Percentiles rank a stretch among this genome's conserved stretches.
Evolutionary conservation across 1,140 invertebrate genomes (phyloP).

Genomic region (Dendrolimus punctatus): DNA sequence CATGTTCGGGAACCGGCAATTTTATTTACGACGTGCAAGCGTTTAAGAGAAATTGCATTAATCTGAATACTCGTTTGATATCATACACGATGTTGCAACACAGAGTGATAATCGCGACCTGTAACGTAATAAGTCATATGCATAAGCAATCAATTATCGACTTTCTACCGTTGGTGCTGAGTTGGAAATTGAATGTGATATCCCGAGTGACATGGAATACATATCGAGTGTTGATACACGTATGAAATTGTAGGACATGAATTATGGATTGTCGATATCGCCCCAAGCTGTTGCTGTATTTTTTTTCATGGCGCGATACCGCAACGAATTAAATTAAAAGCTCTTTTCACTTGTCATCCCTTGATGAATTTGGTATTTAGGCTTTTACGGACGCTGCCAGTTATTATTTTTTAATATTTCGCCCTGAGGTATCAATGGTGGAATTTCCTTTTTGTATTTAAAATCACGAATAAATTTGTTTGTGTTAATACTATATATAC

Average conservation of each 20-base stretch:
- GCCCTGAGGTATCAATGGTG: background rate
- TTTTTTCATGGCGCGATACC: constrained; percentile 64
- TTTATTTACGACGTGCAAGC: constrained; percentile 71
- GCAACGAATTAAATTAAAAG: constrained; percentile 72
- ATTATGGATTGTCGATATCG: constrained; percentile 72
- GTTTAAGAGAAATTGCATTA: constrained; percentile 72
- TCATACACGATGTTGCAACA: constrained; percentile 66
- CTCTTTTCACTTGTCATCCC: constrained; percentile 68
- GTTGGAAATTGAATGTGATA: constrained; percentile 32
- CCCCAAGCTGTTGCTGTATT: constrained; percentile 69
- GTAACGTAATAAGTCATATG: constrained; percentile 25
- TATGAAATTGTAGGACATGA: constrained; percentile 71
- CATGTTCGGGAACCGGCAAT: constrained; percentile 50
- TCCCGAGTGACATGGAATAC: constrained; percentile 24
- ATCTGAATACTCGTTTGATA: constrained; percentile 70
- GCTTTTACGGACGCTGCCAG: constrained; percentile 16
- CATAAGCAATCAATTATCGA: constrained; percentile 21
- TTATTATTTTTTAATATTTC: constrained; percentile 23
- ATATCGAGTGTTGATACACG: constrained; percentile 27
- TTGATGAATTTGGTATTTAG: constrained; percentile 64
- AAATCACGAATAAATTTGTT: too few species aligned
- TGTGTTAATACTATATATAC: too few species aligned
- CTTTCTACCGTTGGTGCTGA: constrained; percentile 29
- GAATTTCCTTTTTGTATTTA: background rate
- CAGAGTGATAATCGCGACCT: constrained; percentile 26